Percentiles rank a stretch among this genome's conserved stretches.
phyloP scores from a whole-genome alignment of 2,797 vertebrate genomes.

The Carapus acus region DNA sequence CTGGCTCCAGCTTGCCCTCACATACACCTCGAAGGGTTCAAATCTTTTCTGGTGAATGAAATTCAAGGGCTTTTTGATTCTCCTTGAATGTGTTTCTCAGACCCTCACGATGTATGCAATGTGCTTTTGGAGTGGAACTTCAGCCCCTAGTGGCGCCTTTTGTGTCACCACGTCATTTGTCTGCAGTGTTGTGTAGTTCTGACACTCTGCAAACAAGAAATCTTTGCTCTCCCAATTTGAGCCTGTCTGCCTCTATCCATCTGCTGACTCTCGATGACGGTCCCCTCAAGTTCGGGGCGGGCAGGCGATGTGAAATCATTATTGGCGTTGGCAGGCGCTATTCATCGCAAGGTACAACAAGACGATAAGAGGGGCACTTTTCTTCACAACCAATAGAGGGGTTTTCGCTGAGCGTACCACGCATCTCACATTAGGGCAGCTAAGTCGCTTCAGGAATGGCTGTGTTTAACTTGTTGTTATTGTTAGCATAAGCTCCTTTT shows the following conservation, averaged over 20 bases:
- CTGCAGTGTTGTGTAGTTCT: neutral
- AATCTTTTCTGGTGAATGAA: too few relatives aligned
- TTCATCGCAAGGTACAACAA: neutral
- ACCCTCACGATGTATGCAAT: neutral
- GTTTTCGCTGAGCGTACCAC: neutral
- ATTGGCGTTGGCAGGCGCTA: neutral
- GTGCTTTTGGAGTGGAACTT: too few relatives aligned
- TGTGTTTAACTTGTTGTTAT: neutral
- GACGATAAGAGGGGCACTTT: neutral
- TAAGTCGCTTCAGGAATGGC: neutral
- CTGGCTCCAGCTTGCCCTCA: neutral
- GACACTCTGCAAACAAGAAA: neutral
- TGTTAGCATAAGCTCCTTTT: slow-evolving; percentile 1
- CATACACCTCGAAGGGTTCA: neutral
- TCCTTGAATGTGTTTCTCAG: neutral
- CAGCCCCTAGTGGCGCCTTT: too few relatives aligned
- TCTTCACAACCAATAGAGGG: neutral
- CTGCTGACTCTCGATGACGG: neutral
- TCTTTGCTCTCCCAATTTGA: neutral
- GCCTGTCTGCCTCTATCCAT: neutral
- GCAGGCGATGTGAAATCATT: neutral
- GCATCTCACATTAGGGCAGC: neutral
- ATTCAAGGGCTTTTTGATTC: neutral
- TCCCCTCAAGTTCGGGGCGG: neutral
- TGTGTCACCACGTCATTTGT: neutral